These are phyloP conservation scores for Limonius californicus DNA, from an alignment of 1,140 invertebrate species.

Conservation along the genomic window DNA sequence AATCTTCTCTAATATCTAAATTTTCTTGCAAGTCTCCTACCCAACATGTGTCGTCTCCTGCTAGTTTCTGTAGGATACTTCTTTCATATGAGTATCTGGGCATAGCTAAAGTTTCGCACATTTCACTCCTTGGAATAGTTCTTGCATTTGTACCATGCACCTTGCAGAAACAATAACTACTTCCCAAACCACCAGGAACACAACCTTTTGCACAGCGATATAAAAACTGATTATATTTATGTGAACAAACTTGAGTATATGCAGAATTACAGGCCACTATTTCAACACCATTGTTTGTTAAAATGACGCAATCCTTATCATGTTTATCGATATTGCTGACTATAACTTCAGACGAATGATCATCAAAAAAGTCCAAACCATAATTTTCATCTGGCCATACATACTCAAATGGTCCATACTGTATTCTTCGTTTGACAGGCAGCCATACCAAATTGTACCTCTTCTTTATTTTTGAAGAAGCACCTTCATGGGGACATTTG, in stretches of 20 bases:
- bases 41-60: constrained; percentile 16
- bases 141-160: neutral
- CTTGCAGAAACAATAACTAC: constrained; percentile 29
- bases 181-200: constrained; percentile 15
- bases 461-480: neutral
- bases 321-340: too few species aligned
- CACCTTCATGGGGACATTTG: neutral
- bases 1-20: neutral
- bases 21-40: constrained; percentile 3
- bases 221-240: constrained; percentile 6
- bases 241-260: neutral
- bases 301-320: neutral
- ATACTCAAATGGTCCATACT: constrained; percentile 22
- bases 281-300: neutral
- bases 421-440: constrained; percentile 5
- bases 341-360: too few species aligned
- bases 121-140: neutral
- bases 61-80: constrained; percentile 18
- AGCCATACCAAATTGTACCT: constrained; percentile 17
- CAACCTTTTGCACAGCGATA: constrained; percentile 26
- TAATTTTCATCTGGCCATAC: constrained; percentile 7
- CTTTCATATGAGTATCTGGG: constrained; percentile 9
- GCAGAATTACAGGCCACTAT: neutral
- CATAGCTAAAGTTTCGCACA: constrained; percentile 12
- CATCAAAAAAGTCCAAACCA: neutral